These are phyloP conservation scores for Ips typographus DNA, from an alignment of 1,140 invertebrate genomes.

Conservation along the genomic window DNA sequence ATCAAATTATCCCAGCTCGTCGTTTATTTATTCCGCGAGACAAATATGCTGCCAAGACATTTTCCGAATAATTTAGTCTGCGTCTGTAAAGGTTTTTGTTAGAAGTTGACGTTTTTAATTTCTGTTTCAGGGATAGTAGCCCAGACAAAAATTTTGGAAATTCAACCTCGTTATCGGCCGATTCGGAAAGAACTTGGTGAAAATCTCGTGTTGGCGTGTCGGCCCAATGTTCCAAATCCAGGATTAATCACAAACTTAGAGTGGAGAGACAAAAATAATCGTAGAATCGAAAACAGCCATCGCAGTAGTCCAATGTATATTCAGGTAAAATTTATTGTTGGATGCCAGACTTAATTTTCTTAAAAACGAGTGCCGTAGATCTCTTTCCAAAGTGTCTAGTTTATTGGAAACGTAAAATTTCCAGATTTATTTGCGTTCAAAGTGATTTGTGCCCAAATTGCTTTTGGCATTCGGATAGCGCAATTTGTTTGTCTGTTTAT, in stretches of 20 bases:
- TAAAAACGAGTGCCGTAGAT: no score
- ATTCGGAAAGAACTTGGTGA: slow-evolving; percentile 70
- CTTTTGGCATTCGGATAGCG: neutral
- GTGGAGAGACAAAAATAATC: slow-evolving; percentile 69
- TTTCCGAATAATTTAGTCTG: neutral
- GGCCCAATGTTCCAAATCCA: slow-evolving; percentile 61
- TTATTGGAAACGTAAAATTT: no score
- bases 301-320: slow-evolving; percentile 42
- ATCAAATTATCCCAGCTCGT: slow-evolving; percentile 14
- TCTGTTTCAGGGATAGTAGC: slow-evolving; percentile 38
- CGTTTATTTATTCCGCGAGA: slow-evolving; percentile 10
- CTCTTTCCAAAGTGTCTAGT: no score
- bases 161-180: slow-evolving; percentile 64
- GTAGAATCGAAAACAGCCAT: slow-evolving; percentile 59
- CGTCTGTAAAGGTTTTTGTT: neutral
- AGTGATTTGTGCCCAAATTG: no score
- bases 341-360: neutral
- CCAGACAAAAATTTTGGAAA: slow-evolving; percentile 54
- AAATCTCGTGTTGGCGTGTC: slow-evolving; percentile 70
- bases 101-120: slow-evolving; percentile 7
- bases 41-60: slow-evolving; percentile 9
- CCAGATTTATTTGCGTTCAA: no score
- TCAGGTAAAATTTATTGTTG: slow-evolving; percentile 40
- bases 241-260: slow-evolving; percentile 65
- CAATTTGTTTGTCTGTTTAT: slow-evolving; percentile 5